Base-by-base conservation (phyloP, 2,888 invertebrate species). In the Hedychridium roseum region DNA sequence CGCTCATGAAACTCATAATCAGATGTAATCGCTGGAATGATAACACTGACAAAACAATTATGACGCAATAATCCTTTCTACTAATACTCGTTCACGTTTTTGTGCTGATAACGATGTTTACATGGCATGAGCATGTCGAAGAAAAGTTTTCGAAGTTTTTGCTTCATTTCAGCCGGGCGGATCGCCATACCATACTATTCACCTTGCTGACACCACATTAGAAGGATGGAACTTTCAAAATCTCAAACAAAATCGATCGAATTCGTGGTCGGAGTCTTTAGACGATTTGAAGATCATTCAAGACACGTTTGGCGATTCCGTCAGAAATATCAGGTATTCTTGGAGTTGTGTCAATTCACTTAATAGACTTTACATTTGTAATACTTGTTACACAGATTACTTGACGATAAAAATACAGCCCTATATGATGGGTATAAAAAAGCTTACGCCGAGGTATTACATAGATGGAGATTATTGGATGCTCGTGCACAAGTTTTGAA, bases 171-270 rank as follows among this genome's bases (percentile, higher is more conserved):
- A 88, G 83, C 88, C 89, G 73, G 88, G 88, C 45, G 88, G 88
- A n/a, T 93, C 93, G 1, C 93, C 94, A 0, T 95, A 95, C 80
- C 92, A 91, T 74, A 95, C 95, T 3, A 91, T 94, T 46, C 89
- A 91, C 59, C 90, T 88, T 7, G 84, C 88, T 15, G 92, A 95
- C 71, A 88, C 90, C 15, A 86, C 87, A 54, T 84, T 89, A 0
- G 91, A 92, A 66, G 88, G 89, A 2, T 91, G 90, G 86, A 88
- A 86, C 48, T 83, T 90, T 53, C 87, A 89, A 20, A 84, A 86
- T 23, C 76, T 88, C 2, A 86, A 87, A 66, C 86, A 86, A 54
- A 83, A 89, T 38, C 85, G 93, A 23, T 94, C 93, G 41, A 94
- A 91, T 75, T 93, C 92, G 0, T 92, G 92, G 85, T 92, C 92